These are phyloP conservation scores for Pantherophis vulpinus DNA, from an alignment of 2,797 vertebrate species.

Conservation along the genomic window DNA sequence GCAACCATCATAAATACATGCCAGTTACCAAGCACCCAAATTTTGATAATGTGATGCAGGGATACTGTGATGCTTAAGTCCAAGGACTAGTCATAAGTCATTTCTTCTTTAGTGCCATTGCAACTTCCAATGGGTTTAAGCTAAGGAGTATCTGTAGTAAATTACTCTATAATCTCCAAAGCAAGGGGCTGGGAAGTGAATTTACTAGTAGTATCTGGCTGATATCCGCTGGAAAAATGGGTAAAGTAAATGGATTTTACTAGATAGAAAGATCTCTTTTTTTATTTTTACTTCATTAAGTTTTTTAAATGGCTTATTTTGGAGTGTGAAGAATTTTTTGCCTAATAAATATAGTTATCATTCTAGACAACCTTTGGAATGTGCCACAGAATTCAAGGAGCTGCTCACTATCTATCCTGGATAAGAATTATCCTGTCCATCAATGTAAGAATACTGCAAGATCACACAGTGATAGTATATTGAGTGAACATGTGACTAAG, in stretches of 20 bases:
- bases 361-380: constrained; percentile 22
- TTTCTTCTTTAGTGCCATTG: neutral
- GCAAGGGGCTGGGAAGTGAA: neutral
- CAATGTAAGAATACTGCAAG: constrained; percentile 30
- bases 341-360: constrained; percentile 21
- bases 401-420: neutral
- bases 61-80: neutral
- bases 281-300: neutral
- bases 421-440: neutral
- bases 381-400: constrained; percentile 9
- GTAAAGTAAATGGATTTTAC: neutral
- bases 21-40: neutral
- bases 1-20: neutral
- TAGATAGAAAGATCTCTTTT: neutral
- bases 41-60: neutral
- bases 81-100: neutral
- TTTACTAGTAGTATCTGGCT: neutral
- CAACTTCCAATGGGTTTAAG: neutral
- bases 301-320: neutral
- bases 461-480: constrained; percentile 10
- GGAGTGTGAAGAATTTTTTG: neutral
- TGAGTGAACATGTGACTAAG: constrained; percentile 48
- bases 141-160: neutral
- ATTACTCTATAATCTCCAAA: neutral
- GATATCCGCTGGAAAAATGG: neutral